phyloP scores from a whole-genome alignment of 2,888 invertebrate species.

The Cordilura impudica region DNA sequence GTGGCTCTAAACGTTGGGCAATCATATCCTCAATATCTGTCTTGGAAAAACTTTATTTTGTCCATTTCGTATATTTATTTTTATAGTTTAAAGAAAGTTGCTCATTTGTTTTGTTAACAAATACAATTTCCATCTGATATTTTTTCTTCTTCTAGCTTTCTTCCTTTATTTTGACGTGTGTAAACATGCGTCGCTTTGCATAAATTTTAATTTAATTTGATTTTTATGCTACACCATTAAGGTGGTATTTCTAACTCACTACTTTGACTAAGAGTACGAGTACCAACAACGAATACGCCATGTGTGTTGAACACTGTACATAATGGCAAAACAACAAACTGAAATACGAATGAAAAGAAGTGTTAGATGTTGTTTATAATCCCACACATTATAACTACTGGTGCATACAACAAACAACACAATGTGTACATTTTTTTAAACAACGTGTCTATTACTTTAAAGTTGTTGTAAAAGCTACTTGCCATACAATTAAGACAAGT shows the following conservation, averaged over 20 bases:
- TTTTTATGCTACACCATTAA: conserved; percentile 65
- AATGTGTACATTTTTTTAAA: conserved; percentile 15
- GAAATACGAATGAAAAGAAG: conserved; percentile 49
- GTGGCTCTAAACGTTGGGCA: too few species aligned
- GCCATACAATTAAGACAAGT: conserved; percentile 74
- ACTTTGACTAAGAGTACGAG: conserved; percentile 24
- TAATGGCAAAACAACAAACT: background rate
- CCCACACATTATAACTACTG: conserved; percentile 62
- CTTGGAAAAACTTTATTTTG: too few species aligned
- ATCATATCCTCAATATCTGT: too few species aligned
- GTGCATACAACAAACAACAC: background rate
- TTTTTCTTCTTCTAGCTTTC: background rate
- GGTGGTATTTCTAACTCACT: conserved; percentile 40
- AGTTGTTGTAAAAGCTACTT: conserved; percentile 59
- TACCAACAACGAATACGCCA: conserved; percentile 28
- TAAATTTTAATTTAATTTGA: conserved; percentile 72
- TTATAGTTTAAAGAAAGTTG: too few species aligned
- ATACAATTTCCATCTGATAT: background rate
- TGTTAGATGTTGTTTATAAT: conserved; percentile 59
- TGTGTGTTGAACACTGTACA: conserved; percentile 7
- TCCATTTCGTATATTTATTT: too few species aligned
- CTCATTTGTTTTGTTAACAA: too few species aligned
- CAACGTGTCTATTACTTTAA: conserved; percentile 60
- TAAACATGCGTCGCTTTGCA: conserved; percentile 69
- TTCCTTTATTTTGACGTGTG: conserved; percentile 63